Base-by-base conservation (phyloP, 2,888 invertebrate species). In the Perizoma affinitatum region DNA sequence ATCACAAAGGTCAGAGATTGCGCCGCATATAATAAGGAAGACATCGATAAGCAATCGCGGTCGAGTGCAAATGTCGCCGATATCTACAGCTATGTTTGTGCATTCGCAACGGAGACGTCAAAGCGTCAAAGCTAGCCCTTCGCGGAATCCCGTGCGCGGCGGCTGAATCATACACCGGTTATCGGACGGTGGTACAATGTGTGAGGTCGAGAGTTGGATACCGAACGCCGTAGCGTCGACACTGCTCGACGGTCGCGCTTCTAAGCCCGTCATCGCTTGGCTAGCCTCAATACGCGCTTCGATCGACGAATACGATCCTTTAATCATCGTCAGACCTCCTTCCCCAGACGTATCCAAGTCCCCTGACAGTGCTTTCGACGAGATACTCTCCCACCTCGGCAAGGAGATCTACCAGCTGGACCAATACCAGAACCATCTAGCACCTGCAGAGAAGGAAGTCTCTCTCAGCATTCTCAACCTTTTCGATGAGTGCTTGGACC, bases 101-200 rank as follows among this genome's bases (percentile, higher is more conserved):
- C 64, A 69, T 66, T 69, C 67, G 67, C 68, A 69, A 76, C 72
- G 75, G 74, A 73, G 74, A 78, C 79, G 80, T 75, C 85, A 82
- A 82, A 75, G 82, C 72, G 22, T 22, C 1, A 22, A 22, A 70
- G 74, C 82, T 76, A 22, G 22, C 79, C 84, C 79, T 89, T 87
- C 90, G 87, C 79, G 88, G 90, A 89, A 90, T 82, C 78, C 79
- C 79, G 76, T 73, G 78, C 75, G 87, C 53, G 48, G 47, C 33
- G 54, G 53, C 82, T 90, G 91, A 91, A 74, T 92, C 90, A 92
- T 82, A 84, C 86, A 88, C 89, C 89, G 91, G 90, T 90, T 91
- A 89, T 90, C 90, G 83, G 78, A 69, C 69, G 73, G 68, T 68
- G 73, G 74, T 80, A 83, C 70, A 72, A 87, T 89, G 86, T 87